phyloP scores from a whole-genome alignment of 1,140 invertebrate species.

The Nasonia vitripennis region DNA sequence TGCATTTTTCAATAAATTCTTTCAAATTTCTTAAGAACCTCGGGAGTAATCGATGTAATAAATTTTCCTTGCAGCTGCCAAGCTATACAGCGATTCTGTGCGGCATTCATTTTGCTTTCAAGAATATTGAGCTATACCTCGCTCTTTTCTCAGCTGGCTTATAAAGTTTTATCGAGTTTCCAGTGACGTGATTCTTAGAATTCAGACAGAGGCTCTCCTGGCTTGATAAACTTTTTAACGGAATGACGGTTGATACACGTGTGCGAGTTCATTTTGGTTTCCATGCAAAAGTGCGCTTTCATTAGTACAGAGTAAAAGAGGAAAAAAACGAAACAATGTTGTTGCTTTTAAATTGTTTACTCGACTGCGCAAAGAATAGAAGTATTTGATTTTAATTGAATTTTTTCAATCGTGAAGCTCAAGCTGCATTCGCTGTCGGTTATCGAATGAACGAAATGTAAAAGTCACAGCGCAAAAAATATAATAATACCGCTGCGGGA shows the following conservation, averaged over 20 bases:
- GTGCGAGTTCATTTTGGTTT: background rate
- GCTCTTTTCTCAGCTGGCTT: background rate
- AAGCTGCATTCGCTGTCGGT: no score
- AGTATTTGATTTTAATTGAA: no score
- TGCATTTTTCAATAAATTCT: conserved; percentile 33
- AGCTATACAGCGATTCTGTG: background rate
- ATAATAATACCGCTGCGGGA: no score
- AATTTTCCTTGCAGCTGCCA: conserved; percentile 5
- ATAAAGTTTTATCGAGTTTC: conserved; percentile 41
- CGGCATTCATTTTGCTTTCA: conserved; percentile 33
- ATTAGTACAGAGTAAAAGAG: no score
- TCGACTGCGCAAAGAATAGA: no score
- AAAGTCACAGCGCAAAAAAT: no score
- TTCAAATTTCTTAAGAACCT: conserved; percentile 25
- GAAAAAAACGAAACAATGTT: no score
- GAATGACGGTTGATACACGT: background rate
- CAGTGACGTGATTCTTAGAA: conserved; percentile 30
- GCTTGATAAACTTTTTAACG: conserved; percentile 26
- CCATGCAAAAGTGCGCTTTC: no score
- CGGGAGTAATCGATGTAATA: conserved; percentile 19
- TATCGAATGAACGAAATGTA: no score
- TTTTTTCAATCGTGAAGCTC: no score
- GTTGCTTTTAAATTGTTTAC: no score
- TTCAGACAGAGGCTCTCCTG: background rate
- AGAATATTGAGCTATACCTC: conserved; percentile 14